Evolutionary conservation across 1,140 invertebrate genomes (phyloP).

Genomic region (Aphelinus certus): DNA sequence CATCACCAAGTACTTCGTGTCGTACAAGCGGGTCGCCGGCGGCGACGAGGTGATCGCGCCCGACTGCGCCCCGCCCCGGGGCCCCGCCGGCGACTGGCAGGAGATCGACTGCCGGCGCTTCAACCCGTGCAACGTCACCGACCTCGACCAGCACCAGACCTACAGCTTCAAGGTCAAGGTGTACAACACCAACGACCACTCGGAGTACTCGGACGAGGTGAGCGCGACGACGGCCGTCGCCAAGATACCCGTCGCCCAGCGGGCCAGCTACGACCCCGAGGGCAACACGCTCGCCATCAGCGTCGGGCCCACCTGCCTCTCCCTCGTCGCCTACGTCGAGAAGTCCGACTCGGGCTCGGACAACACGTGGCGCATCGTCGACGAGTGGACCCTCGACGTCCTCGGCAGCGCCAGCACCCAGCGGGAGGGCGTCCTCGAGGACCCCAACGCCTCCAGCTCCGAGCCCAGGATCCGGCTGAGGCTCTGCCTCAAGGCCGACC

Average conservation of each 20-base stretch:
- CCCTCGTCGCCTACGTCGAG: conserved; percentile 78
- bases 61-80: conserved; percentile 71
- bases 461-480: conserved; percentile 78
- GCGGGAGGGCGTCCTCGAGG: conserved; percentile 74
- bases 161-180: conserved; percentile 88
- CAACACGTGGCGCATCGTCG: conserved; percentile 76
- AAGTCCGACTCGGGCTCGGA: conserved; percentile 67
- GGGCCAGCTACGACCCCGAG: conserved; percentile 83
- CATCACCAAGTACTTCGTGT: conserved; percentile 86
- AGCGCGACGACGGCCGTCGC: conserved; percentile 82
- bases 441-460: conserved; percentile 61
- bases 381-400: conserved; percentile 74
- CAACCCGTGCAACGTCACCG: conserved; percentile 88
- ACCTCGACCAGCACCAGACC: conserved; percentile 83
- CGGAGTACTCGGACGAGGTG: conserved; percentile 85
- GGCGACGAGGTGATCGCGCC: conserved; percentile 70
- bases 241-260: conserved; percentile 80
- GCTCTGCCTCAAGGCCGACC: conserved; percentile 79
- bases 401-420: conserved; percentile 74
- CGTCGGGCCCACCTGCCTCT: conserved; percentile 78
- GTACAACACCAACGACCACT: conserved; percentile 83
- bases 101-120: conserved; percentile 84
- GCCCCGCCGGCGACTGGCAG: conserved; percentile 74
- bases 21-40: conserved; percentile 73
- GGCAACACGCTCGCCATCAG: conserved; percentile 79